Conservation (phyloP, 2,113 vertebrate genomes). For the Mohoua ochrocephala region DNA sequence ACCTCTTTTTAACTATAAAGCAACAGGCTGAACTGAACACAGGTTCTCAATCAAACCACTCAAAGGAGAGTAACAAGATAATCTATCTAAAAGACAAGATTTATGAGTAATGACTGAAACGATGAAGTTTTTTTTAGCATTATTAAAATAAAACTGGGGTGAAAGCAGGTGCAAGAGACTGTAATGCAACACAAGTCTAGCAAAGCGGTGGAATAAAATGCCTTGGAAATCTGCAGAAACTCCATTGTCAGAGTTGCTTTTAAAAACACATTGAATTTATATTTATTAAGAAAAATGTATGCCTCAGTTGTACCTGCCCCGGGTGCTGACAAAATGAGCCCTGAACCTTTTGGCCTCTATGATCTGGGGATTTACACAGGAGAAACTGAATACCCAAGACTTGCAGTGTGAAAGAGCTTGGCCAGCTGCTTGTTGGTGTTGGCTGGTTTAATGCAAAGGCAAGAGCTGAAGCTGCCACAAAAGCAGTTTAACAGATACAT, state of each 20-base stretch:
- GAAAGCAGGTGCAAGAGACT: background rate
- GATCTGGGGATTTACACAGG: background rate
- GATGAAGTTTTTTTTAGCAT: background rate
- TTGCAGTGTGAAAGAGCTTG: accelerated
- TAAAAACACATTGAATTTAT: background rate
- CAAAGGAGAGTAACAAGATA: background rate
- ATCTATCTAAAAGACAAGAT: background rate
- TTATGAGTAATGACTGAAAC: background rate
- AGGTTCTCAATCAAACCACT: background rate
- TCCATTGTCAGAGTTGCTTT: background rate
- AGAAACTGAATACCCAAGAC: background rate
- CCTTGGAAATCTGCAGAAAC: background rate
- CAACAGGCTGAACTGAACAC: background rate
- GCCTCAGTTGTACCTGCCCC: background rate
- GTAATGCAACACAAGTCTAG: background rate
- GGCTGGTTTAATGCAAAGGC: background rate
- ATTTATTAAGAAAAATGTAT: background rate
- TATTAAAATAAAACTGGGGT: background rate
- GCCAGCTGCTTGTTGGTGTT: background rate
- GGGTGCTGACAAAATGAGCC: background rate
- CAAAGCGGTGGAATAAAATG: background rate
- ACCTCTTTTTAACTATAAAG: background rate
- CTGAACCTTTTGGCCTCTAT: background rate
- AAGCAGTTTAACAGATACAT: background rate
- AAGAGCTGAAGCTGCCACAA: background rate